Base-by-base conservation (phyloP, 2,113 vertebrate species). In the Boulengeromyrus knoepffleri region DNA sequence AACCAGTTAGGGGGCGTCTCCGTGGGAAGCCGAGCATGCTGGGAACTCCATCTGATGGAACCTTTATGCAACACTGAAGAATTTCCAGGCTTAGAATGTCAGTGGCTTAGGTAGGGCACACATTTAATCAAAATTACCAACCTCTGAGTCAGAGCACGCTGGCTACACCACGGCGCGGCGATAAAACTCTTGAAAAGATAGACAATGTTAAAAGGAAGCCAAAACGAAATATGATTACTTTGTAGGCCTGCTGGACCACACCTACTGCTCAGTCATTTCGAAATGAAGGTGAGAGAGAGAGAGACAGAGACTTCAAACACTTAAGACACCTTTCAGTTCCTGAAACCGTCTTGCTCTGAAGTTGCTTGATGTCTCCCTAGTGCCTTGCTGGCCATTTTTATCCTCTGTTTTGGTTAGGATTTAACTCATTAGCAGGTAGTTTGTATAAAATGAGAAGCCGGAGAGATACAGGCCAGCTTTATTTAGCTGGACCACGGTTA, bases 211-310 rank as follows among this genome's bases (percentile, higher is more conserved):
- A 85, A 89, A 24, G 5, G 49, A 87, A 88, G 89, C n/a, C 8
- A 39, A 92, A 45, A 56, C 70, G 53, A 85, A 27, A 62, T 56
- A 62, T 3, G 21, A 92, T 52, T 19, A 56, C 85, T 87, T 47
- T 53, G 27, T 39, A 87, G 50, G 10, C 10, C n/a, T 87, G 49
- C n/a, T 50, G 46, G 84, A 49, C 10, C 45, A 86, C 47, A 27
- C n/a, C 47, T 36, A 19, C 21, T 36, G 2, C 27, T 36, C 27
- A 87, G 17, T 27, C 24, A 87, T 87, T 87, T 53, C 50, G 8
- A 53, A 87, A 53, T 36, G 49, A 13, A 56, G 50, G 27, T 21
- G 50, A 46, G 21, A n/a, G 46, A 62, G n/a, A n/a, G 42, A n/a
- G 56, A 62, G 27, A 19, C 24, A 15, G 24, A 9, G n/a, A 36